These are phyloP conservation scores for Rhabdornis inornatus DNA, from an alignment of 2,113 vertebrate genomes.

Conservation along the genomic window DNA sequence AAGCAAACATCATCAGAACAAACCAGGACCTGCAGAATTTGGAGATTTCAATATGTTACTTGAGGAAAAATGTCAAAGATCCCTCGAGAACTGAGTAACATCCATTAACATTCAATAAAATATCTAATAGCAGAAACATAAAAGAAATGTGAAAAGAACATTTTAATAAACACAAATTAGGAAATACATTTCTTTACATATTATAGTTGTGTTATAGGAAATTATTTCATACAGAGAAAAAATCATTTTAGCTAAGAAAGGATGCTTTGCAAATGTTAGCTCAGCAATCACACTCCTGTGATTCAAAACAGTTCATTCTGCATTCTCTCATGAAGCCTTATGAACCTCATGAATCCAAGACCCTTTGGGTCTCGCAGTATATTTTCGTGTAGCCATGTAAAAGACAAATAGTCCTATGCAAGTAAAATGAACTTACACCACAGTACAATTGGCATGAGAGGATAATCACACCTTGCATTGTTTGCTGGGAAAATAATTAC, in stretches of 20 bases:
- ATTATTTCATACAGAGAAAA: neutral
- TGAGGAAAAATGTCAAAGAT: slow-evolving; percentile 13
- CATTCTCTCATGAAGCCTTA: neutral
- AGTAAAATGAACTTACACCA: neutral
- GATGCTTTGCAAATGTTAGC: neutral
- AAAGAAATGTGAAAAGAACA: slow-evolving; percentile 25
- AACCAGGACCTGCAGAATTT: slow-evolving; percentile 21
- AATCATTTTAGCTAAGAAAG: neutral
- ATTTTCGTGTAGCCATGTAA: neutral
- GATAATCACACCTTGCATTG: neutral
- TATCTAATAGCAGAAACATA: slow-evolving; percentile 14
- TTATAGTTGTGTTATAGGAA: neutral
- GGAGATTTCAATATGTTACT: slow-evolving; percentile 19
- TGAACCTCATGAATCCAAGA: neutral
- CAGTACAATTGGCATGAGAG: neutral
- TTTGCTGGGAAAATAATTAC: neutral
- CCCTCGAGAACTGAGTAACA: slow-evolving; percentile 7
- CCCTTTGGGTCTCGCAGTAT: neutral
- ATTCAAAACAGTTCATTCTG: neutral
- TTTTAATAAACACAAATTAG: slow-evolving; percentile 62
- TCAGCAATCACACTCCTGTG: neutral
- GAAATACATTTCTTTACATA: slow-evolving; percentile 30
- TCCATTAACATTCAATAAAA: slow-evolving; percentile 12
- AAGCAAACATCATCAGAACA: neutral
- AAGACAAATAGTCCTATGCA: neutral